Evolutionary conservation across 2,888 invertebrate genomes (phyloP).

Genomic region (Agonopterix heracliana): DNA sequence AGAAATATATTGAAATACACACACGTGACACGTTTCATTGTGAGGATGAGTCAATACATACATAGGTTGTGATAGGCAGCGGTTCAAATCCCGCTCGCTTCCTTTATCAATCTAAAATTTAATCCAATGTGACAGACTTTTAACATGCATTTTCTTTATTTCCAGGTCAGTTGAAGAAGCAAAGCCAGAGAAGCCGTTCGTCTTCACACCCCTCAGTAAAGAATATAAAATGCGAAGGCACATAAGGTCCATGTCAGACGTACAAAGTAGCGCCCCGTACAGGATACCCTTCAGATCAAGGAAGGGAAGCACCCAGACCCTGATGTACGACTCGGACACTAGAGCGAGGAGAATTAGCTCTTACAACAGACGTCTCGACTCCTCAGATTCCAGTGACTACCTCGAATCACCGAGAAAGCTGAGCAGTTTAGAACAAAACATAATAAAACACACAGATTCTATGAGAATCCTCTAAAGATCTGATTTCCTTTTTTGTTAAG

Average conservation of each 20-base stretch:
- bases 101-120: no score
- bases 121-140: no score
- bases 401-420: constrained; percentile 44
- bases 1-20: no score
- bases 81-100: no score
- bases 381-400: constrained; percentile 62
- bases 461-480: constrained; percentile 61
- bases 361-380: constrained; percentile 45
- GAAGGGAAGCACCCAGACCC: constrained; percentile 46
- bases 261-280: constrained; percentile 65
- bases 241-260: constrained; percentile 69
- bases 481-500: constrained; percentile 26
- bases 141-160: background rate
- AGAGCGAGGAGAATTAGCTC: constrained; percentile 46
- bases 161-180: constrained; percentile 58
- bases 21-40: no score
- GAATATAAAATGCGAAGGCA: constrained; percentile 59
- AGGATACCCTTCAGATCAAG: constrained; percentile 50
- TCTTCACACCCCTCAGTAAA: constrained; percentile 54
- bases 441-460: constrained; percentile 63
- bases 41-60: no score
- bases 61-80: no score
- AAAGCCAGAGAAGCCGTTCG: constrained; percentile 34
- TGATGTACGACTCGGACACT: constrained; percentile 65
- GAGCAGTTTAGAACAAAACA: constrained; percentile 51